These are phyloP conservation scores for Andrena dorsata DNA, from an alignment of 2,888 invertebrate genomes.

Conservation along the genomic window DNA sequence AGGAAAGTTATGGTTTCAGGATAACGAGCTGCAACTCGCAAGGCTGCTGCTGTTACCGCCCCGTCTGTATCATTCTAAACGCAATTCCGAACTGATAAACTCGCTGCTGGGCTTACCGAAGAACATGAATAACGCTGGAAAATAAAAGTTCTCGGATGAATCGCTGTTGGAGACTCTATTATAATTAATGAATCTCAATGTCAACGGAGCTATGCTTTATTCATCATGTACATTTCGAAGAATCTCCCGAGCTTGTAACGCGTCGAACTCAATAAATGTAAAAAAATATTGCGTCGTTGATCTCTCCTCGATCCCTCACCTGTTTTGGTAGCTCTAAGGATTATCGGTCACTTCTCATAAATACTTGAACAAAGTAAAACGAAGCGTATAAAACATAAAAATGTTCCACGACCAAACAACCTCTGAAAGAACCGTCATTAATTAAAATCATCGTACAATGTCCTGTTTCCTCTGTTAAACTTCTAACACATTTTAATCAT, in stretches of 20 bases:
- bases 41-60: slow-evolving; percentile 76
- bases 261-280: slow-evolving; percentile 50
- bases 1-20: slow-evolving; percentile 67
- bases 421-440: background rate
- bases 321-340: background rate
- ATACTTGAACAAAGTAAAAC: background rate
- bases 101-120: slow-evolving; percentile 92
- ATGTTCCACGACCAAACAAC: background rate
- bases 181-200: background rate
- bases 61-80: slow-evolving; percentile 85
- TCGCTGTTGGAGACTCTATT: background rate
- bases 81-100: slow-evolving; percentile 91
- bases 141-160: slow-evolving; percentile 76
- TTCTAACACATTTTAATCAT: slow-evolving; percentile 14
- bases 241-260: slow-evolving; percentile 22
- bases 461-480: background rate
- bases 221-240: slow-evolving; percentile 27
- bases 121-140: slow-evolving; percentile 91
- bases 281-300: background rate
- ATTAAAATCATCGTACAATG: slow-evolving; percentile 14
- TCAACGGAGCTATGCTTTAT: slow-evolving; percentile 31
- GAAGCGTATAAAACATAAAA: background rate
- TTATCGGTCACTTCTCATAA: background rate
- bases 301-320: background rate
- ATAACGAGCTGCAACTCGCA: slow-evolving; percentile 77